These are phyloP conservation scores for Otocyon megalotis DNA, from an alignment of 2,113 vertebrate species.

Conservation along the genomic window DNA sequence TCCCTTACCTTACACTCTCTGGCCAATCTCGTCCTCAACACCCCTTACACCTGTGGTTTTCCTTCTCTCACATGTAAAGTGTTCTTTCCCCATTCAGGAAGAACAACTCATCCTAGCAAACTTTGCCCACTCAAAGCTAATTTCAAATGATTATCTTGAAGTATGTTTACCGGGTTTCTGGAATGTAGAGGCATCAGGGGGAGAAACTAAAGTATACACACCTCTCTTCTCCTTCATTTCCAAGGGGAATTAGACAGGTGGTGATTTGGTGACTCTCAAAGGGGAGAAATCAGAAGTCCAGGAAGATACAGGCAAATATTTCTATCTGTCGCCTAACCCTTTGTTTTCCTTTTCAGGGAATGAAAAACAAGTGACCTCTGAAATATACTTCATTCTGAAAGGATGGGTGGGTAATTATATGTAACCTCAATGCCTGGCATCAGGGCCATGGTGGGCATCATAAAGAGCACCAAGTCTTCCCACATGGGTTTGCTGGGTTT, in stretches of 20 bases:
- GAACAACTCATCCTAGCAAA: neutral
- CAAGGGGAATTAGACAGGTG: neutral
- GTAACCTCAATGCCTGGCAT: neutral
- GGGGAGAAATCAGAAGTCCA: neutral
- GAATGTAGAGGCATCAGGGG: neutral
- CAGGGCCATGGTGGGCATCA: neutral
- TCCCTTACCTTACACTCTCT: neutral
- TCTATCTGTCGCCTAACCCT: neutral
- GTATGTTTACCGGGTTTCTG: neutral
- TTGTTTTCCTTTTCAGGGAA: neutral
- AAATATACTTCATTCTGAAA: neutral
- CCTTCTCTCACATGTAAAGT: neutral
- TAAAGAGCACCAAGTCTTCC: neutral
- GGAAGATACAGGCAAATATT: neutral
- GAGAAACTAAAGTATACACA: neutral
- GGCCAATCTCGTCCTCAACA: neutral
- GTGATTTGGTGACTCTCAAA: neutral
- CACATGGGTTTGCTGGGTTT: neutral
- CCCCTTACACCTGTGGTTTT: neutral
- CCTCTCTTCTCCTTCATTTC: neutral
- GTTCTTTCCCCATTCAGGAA: neutral
- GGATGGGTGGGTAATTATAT: neutral
- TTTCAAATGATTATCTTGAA: neutral
- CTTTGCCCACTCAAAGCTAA: neutral
- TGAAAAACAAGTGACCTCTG: neutral